phyloP scores from a whole-genome alignment of 2,113 vertebrate species.

The Calyptomena viridis region DNA sequence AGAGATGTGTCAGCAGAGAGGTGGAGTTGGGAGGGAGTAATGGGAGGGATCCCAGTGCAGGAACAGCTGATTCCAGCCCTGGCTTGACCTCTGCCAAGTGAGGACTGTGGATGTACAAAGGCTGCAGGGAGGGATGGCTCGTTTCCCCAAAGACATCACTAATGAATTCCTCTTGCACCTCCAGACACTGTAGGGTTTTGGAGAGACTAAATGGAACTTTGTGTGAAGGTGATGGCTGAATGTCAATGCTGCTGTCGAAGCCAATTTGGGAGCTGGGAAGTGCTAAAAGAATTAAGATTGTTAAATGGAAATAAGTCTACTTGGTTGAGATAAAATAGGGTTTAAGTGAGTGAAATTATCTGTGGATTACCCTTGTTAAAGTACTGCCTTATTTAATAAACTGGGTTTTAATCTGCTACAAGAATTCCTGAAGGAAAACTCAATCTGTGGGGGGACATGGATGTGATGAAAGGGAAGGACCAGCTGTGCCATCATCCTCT shows the following conservation, averaged over 20 bases:
- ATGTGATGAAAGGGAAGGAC: not conserved
- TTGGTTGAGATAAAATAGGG: conserved; percentile 56
- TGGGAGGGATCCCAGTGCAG: not conserved
- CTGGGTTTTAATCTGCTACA: conserved; percentile 25
- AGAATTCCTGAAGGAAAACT: not conserved
- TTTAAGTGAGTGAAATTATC: conserved; percentile 57
- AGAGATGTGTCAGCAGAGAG: not conserved
- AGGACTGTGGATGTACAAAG: not conserved
- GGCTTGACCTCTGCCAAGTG: not conserved
- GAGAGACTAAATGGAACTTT: conserved; percentile 24
- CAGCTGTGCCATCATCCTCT: not conserved
- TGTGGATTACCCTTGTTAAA: conserved; percentile 37
- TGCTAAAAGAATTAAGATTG: conserved; percentile 61
- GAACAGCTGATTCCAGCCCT: not conserved
- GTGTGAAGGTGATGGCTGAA: conserved; percentile 53
- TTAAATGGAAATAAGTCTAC: conserved; percentile 58
- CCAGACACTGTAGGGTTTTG: not conserved
- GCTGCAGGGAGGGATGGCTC: not conserved
- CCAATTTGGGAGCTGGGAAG: conserved; percentile 50
- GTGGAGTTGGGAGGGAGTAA: not conserved
- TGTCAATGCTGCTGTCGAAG: conserved; percentile 49
- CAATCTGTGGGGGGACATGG: not conserved
- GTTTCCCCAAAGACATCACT: not conserved
- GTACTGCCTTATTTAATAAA: conserved; percentile 48
- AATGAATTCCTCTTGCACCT: conserved; percentile 39